Evolutionary conservation across 2,113 vertebrate species (phyloP).

Genomic region (Sarotherodon lohbergeri): DNA sequence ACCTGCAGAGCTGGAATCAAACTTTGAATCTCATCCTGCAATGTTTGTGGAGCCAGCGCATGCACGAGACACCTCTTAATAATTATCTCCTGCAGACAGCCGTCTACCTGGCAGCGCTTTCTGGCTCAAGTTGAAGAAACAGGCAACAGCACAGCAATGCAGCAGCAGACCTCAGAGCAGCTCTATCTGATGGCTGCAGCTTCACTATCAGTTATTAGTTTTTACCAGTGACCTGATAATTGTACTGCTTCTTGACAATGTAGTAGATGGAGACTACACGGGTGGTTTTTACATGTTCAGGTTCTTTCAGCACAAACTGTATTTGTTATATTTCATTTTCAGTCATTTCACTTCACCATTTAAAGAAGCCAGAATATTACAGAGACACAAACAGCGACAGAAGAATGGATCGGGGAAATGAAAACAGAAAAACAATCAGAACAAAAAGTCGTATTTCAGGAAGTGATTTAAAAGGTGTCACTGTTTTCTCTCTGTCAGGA

Average conservation of each 20-base stretch:
- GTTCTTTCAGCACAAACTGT: neutral
- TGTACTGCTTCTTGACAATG: neutral
- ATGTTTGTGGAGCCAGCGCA: neutral
- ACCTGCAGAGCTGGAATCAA: neutral
- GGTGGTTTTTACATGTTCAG: neutral
- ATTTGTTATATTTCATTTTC: neutral
- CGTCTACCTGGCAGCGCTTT: neutral
- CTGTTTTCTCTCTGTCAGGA: neutral
- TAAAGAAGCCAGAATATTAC: neutral
- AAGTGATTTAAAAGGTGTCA: neutral
- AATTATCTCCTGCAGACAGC: neutral
- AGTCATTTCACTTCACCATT: neutral
- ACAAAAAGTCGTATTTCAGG: neutral
- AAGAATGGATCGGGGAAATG: neutral
- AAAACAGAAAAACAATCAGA: neutral
- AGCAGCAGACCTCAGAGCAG: neutral
- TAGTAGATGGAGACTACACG: neutral
- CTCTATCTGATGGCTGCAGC: neutral
- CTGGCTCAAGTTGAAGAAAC: neutral
- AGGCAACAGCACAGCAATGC: neutral
- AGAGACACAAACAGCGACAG: neutral
- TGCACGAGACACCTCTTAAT: neutral
- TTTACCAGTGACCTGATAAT: neutral
- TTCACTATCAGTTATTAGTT: neutral
- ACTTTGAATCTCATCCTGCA: neutral